phyloP scores from a whole-genome alignment of 1,140 invertebrate genomes.

The Atta colombica region DNA sequence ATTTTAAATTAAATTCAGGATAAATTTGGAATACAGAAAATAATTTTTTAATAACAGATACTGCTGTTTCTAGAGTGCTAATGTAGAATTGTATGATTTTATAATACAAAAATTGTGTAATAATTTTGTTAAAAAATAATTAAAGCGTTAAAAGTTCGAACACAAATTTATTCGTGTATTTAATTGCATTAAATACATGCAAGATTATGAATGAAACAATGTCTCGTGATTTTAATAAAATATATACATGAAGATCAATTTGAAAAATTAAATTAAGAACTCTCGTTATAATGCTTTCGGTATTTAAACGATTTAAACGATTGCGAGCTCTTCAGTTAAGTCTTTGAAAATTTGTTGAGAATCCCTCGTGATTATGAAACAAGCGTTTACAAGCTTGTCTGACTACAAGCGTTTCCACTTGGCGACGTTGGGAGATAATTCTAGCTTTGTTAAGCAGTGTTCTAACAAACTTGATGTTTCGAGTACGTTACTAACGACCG shows the following conservation, averaged over 20 bases:
- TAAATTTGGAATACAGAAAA: too few relatives aligned
- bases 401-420: constrained; percentile 41
- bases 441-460: constrained; percentile 21
- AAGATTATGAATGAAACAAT: not conserved
- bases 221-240: not conserved
- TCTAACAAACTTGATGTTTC: constrained; percentile 57
- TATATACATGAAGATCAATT: not conserved
- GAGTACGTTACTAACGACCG: constrained; percentile 23
- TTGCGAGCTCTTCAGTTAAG: not conserved
- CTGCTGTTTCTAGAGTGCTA: too few relatives aligned
- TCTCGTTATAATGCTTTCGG: not conserved
- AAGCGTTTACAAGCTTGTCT: constrained; percentile 38
- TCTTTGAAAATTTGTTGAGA: constrained; percentile 12
- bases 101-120: not conserved
- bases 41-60: too few relatives aligned
- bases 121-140: not conserved
- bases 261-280: not conserved
- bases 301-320: not conserved
- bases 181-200: not conserved
- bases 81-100: not conserved
- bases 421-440: constrained; percentile 37
- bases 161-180: not conserved
- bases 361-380: constrained; percentile 2
- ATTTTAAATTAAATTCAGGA: too few relatives aligned
- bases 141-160: not conserved